Conservation (phyloP, 2,113 vertebrate species). For the Anoura caudifer region DNA sequence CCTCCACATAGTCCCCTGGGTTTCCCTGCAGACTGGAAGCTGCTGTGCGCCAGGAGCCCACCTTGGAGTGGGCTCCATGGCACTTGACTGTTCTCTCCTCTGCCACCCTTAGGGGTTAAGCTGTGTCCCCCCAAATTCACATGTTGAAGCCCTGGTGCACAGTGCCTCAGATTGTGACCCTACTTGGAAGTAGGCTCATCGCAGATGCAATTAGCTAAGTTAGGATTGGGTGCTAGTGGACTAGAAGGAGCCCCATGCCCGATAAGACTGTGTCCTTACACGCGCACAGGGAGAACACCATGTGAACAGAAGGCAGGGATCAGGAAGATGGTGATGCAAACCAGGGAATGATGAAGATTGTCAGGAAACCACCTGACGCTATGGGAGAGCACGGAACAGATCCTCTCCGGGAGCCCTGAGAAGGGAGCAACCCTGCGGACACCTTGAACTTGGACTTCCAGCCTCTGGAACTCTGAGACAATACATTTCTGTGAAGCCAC, state of each 20-base stretch:
- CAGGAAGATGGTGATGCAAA: background rate
- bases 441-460: background rate
- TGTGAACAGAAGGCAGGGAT: background rate
- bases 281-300: background rate
- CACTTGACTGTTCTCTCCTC: background rate
- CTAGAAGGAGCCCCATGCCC: background rate
- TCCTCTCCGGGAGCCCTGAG: background rate
- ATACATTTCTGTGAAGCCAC: background rate
- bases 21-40: background rate
- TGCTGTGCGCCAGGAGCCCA: background rate
- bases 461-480: background rate
- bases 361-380: background rate
- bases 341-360: background rate
- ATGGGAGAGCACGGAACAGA: background rate
- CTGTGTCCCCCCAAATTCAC: background rate
- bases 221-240: background rate
- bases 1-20: too few species aligned
- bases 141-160: background rate
- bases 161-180: background rate
- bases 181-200: background rate
- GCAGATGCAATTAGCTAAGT: background rate
- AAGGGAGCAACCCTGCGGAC: background rate
- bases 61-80: accelerated
- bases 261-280: background rate
- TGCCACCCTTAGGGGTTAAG: background rate